These are phyloP conservation scores for Axea sp. DNA, from an alignment of 2,888 invertebrate genomes.

Conservation along the genomic window DNA sequence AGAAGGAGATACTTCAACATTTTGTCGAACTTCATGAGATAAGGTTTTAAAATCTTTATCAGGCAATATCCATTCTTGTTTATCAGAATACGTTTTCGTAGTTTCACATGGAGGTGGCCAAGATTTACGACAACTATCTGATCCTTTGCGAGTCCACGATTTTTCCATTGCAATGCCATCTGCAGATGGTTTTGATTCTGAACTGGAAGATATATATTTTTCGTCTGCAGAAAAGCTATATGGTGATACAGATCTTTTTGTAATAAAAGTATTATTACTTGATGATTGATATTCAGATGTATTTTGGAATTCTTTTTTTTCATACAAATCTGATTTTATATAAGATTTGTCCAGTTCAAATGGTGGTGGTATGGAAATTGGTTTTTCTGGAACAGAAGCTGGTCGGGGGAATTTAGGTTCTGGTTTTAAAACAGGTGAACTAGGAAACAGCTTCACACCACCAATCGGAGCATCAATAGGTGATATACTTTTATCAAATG, in stretches of 20 bases:
- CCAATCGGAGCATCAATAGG: constrained; percentile 82
- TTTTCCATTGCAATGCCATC: constrained; percentile 86
- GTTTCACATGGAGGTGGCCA: constrained; percentile 79
- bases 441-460: constrained; percentile 81
- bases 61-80: constrained; percentile 74
- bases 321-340: constrained; percentile 66
- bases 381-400: constrained; percentile 62
- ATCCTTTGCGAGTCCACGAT: constrained; percentile 82
- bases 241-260: constrained; percentile 33
- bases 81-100: constrained; percentile 68
- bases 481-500: constrained; percentile 80
- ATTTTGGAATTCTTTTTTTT: constrained; percentile 63
- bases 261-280: constrained; percentile 37
- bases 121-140: constrained; percentile 79
- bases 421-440: constrained; percentile 66
- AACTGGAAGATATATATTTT: constrained; percentile 69
- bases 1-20: constrained; percentile 71
- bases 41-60: constrained; percentile 72
- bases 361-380: constrained; percentile 72
- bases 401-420: constrained; percentile 59
- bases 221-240: constrained; percentile 44
- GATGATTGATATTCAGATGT: constrained; percentile 55
- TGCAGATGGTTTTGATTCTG: constrained; percentile 81
- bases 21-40: constrained; percentile 70
- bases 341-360: constrained; percentile 72